A percentile compares a stretch with the other conserved stretches of the same genome.
Evolutionary conservation across 64 coral and sea anemone genomes (phyloP).

Genomic region (Porites australiensis): DNA sequence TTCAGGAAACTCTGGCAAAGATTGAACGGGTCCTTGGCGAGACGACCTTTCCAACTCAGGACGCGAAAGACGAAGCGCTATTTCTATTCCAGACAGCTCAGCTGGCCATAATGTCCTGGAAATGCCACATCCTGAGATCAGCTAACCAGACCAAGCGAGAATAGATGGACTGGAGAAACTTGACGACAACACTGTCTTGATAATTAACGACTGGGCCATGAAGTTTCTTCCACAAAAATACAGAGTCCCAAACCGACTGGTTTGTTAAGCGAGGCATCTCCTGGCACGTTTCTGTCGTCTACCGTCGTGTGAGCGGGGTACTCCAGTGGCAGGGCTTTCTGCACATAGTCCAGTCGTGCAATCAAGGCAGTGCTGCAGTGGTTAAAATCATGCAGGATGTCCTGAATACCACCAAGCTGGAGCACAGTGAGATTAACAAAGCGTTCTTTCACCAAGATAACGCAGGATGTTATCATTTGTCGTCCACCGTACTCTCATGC

Average conservation of each 20-base stretch:
- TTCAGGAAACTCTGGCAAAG: background rate
- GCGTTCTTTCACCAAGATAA: conserved; percentile 43
- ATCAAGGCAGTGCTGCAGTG: too few species aligned
- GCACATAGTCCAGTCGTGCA: background rate
- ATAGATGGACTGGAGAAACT: conserved; percentile 28
- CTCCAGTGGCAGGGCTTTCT: conserved; percentile 31
- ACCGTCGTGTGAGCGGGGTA: conserved; percentile 14
- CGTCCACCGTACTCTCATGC: conserved; percentile 5
- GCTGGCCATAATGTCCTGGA: conserved; percentile 5
- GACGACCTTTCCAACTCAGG: background rate
- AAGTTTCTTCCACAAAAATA: too few species aligned
- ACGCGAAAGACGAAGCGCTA: background rate
- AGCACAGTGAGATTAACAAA: conserved; percentile 6
- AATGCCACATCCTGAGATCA: background rate
- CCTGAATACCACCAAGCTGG: background rate
- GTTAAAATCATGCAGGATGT: background rate
- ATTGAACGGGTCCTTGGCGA: background rate
- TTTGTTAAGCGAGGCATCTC: background rate
- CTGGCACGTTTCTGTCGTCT: conserved; percentile 55
- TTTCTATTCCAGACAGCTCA: background rate
- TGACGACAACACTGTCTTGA: background rate
- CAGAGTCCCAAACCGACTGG: too few species aligned
- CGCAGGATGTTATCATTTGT: conserved; percentile 49
- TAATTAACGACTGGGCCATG: too few species aligned
- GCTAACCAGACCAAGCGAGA: conserved; percentile 11